A percentile compares a stretch with the other conserved stretches of the same genome.
Evolutionary conservation across 2,797 vertebrate genomes (phyloP).

Genomic region (Poeciliopsis infans): DNA sequence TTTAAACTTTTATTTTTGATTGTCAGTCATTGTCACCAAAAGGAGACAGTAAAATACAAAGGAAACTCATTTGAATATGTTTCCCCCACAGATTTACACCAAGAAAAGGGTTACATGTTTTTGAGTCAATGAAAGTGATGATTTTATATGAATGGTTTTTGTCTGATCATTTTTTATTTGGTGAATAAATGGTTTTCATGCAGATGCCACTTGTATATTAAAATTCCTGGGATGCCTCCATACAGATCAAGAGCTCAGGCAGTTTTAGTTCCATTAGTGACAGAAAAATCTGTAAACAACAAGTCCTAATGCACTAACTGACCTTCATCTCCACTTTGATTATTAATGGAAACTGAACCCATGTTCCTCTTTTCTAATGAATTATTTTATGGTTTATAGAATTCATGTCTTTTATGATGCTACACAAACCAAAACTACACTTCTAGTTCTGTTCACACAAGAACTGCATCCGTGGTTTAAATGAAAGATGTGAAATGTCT

Average conservation of each 20-base stretch:
- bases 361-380: background rate
- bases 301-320: background rate
- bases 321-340: conserved; percentile 9
- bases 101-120: conserved; percentile 6
- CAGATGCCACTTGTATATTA: conserved; percentile 14
- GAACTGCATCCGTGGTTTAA: conserved; percentile 37
- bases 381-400: conserved; percentile 4
- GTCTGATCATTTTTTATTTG: conserved; percentile 2
- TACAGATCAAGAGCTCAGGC: conserved; percentile 18
- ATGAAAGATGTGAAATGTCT: conserved; percentile 43
- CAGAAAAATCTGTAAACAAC: conserved; percentile 6
- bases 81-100: conserved; percentile 7
- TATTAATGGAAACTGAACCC: conserved; percentile 9
- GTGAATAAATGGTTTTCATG: conserved; percentile 10
- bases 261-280: conserved; percentile 3
- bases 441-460: conserved; percentile 25
- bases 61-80: background rate
- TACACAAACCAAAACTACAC: conserved; percentile 45
- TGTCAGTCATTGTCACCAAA: background rate
- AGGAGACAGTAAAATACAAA: background rate
- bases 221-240: conserved; percentile 5
- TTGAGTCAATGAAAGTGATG: background rate
- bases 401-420: conserved; percentile 29
- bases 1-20: background rate
- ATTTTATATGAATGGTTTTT: background rate